Percentiles rank a stretch among this genome's conserved stretches.
Conservation (phyloP, 2,113 vertebrate species). For the Mustela lutreola region DNA sequence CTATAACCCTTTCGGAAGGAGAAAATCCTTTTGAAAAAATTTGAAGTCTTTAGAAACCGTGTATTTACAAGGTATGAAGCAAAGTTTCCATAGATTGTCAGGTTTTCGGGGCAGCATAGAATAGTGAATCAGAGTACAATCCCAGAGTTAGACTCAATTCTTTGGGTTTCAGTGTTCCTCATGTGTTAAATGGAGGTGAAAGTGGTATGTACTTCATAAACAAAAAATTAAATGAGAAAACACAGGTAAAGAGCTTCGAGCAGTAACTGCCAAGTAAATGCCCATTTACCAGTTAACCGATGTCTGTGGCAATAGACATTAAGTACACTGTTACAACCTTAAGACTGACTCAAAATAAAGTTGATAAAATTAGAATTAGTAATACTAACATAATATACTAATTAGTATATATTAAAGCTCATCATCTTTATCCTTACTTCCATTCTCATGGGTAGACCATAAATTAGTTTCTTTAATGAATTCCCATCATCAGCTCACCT, state of each 20-base stretch:
- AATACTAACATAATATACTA: background rate
- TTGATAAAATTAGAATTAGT: conserved; percentile 38
- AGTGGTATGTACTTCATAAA: background rate
- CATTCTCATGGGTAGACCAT: background rate
- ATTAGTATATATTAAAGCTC: background rate
- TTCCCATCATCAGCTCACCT: background rate
- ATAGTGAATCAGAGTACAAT: background rate
- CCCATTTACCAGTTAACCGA: background rate
- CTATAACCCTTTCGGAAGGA: background rate
- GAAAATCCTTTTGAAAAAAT: conserved; percentile 10
- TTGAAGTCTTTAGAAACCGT: background rate
- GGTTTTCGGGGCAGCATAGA: background rate
- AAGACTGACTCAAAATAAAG: background rate
- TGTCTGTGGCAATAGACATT: background rate
- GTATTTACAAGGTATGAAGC: background rate
- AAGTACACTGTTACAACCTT: background rate
- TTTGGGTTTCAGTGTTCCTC: background rate
- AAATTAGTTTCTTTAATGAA: conserved; percentile 25
- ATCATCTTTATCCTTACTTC: conserved; percentile 29
- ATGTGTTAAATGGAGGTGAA: background rate
- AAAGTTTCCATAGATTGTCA: background rate
- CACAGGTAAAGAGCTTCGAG: background rate
- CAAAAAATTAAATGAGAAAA: background rate
- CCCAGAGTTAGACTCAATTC: background rate
- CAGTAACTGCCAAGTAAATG: background rate